A percentile compares a stretch with the other conserved stretches of the same genome.
Conservation (phyloP, 1,140 invertebrate species). For the Drosophila nigrodunni region DNA sequence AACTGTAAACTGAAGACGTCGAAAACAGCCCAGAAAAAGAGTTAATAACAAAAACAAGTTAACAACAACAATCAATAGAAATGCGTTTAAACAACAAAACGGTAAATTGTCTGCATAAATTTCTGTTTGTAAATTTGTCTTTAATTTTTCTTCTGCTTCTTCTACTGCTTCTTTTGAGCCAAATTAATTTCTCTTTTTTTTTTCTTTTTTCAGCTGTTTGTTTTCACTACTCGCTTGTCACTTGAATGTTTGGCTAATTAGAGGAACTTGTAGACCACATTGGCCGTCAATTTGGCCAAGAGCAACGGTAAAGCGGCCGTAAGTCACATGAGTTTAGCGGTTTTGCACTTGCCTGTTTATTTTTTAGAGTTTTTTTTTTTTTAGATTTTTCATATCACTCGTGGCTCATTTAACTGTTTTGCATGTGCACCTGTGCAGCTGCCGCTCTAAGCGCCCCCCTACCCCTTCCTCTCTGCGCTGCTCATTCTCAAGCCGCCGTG, state of each 20-base stretch:
- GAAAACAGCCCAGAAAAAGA: neutral
- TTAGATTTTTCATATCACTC: slow-evolving; percentile 11
- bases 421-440: slow-evolving; percentile 16
- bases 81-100: slow-evolving; percentile 59
- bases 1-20: slow-evolving; percentile 66
- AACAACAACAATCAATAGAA: slow-evolving; percentile 41
- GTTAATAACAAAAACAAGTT: slow-evolving; percentile 16
- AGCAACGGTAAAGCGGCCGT: slow-evolving; percentile 13
- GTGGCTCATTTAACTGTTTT: slow-evolving; percentile 43
- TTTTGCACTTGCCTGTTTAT: neutral
- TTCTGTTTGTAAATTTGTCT: slow-evolving; percentile 55
- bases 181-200: slow-evolving; percentile 77
- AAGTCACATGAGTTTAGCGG: neutral
- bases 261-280: slow-evolving; percentile 17
- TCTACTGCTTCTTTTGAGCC: slow-evolving; percentile 45
- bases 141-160: slow-evolving; percentile 54
- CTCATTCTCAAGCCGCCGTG: slow-evolving; percentile 12
- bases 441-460: neutral
- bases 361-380: neutral
- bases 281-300: neutral
- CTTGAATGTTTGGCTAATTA: slow-evolving; percentile 5
- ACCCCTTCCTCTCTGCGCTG: neutral
- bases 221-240: neutral
- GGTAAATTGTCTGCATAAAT: slow-evolving; percentile 55
- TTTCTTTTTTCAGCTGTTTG: slow-evolving; percentile 9